Conservation (phyloP, 2,888 invertebrate genomes). For the Drosophila silvestris region DNA sequence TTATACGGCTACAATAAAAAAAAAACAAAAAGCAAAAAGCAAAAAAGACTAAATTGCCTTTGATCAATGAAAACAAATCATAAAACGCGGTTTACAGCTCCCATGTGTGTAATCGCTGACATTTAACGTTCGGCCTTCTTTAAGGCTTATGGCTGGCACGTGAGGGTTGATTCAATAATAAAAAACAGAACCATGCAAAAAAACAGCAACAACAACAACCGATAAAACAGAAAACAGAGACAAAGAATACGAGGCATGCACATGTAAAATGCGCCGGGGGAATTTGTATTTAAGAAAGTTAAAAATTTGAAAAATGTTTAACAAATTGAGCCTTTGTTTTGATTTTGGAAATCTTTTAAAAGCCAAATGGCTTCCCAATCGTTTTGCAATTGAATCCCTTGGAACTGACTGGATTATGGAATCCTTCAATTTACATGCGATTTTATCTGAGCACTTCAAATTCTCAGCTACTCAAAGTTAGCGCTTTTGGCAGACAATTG, state of each 20-base stretch:
- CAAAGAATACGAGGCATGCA: slow-evolving; percentile 17
- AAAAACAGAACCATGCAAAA: slow-evolving; percentile 1
- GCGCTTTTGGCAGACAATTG: neutral
- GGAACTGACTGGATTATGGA: slow-evolving; percentile 19
- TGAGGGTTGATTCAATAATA: slow-evolving; percentile 50
- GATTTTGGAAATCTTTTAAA: slow-evolving; percentile 35
- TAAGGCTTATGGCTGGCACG: slow-evolving; percentile 57
- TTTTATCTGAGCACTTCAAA: neutral
- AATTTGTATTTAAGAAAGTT: slow-evolving; percentile 34
- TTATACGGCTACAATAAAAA: slow-evolving; percentile 8
- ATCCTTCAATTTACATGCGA: neutral
- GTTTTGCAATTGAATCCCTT: slow-evolving; percentile 4
- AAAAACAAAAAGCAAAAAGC: neutral
- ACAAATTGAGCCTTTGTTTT: slow-evolving; percentile 38
- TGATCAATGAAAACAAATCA: slow-evolving; percentile 82
- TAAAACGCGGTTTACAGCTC: slow-evolving; percentile 85
- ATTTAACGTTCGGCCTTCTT: slow-evolving; percentile 63
- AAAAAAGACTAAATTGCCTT: slow-evolving; percentile 42
- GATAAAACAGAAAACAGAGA: slow-evolving; percentile 3
- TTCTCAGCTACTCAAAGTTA: neutral
- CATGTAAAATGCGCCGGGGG: slow-evolving; percentile 44
- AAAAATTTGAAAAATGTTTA: slow-evolving; percentile 35
- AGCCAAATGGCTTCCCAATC: slow-evolving; percentile 20
- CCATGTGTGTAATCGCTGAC: slow-evolving; percentile 85
- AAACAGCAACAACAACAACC: neutral